Conservation (phyloP, 2,797 vertebrate species). For the Alouatta caraya region DNA sequence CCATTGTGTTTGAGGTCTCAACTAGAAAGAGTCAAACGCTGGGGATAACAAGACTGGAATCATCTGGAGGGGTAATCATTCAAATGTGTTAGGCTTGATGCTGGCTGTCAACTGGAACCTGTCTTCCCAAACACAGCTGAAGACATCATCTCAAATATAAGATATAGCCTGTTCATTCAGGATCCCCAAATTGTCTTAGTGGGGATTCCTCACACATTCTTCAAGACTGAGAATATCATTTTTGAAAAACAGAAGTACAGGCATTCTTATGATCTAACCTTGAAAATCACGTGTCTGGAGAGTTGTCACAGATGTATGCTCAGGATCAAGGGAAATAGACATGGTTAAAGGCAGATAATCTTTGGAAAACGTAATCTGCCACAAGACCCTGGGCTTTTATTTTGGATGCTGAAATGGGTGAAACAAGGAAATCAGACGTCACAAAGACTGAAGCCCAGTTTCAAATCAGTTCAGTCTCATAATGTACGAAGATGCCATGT, state of each 20-base stretch:
- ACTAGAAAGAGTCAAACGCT: neutral
- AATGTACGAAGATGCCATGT: neutral
- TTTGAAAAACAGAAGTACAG: neutral
- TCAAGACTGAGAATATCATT: neutral
- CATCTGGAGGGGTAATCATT: neutral
- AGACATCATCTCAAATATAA: neutral
- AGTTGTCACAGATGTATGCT: neutral
- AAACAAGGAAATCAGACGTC: neutral
- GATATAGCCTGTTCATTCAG: neutral
- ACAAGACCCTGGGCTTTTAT: neutral
- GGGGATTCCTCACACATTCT: neutral
- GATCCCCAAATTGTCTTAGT: neutral
- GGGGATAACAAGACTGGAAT: neutral
- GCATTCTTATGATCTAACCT: neutral
- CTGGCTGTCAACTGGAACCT: neutral
- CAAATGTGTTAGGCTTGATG: neutral
- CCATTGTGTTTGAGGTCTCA: neutral
- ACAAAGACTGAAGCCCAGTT: neutral
- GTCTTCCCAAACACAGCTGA: neutral
- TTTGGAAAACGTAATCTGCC: neutral
- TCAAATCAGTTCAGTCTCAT: neutral
- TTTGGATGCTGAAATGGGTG: neutral
- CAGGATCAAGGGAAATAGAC: neutral
- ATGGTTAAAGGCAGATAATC: neutral
- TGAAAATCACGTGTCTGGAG: neutral